Base-by-base conservation (phyloP, 2,113 vertebrate genomes). In the Cyanoramphus novaezelandiae region DNA sequence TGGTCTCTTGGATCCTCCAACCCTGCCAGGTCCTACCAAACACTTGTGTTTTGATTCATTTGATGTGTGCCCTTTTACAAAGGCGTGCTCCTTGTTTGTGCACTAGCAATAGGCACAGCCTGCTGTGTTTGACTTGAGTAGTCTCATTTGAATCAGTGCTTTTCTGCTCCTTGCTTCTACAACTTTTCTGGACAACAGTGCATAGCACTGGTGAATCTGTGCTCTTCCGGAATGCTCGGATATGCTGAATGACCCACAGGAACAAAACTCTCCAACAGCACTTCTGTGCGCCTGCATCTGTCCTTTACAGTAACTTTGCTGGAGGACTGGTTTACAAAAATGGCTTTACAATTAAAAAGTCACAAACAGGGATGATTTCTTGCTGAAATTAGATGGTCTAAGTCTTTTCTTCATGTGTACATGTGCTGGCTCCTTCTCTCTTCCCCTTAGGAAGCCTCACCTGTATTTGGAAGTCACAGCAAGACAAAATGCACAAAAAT, bases 191-290 rank as follows among this genome's bases (percentile, higher is more conserved):
- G 21, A 46, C 37, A 17, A 10, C 1, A 1, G 3, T 0, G 1
- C 0, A 1, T 46, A 60, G 49, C 15, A 9, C 18, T 0, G 0
- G 28, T 77, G 49, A 44, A 63, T 49, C 37, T 81, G 47, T 1
- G 3, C 49, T 85, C 31, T 35, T 72, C 24, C 7, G 7, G 43
- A 49, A 44, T 4, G 3, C 59, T 37, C 53, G 29, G 50, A 9
- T 14, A 7, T 0, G 25, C 33, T 17, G 14, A 72, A 46, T 28
- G 37, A 77, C 11, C 41, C 11, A 2, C 10, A 33, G 53, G 15
- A 52, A 27, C 70, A 85, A 50, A 82, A 39, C 65, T 9, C 43
- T 46, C 8, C 47, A 62, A 3, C 12, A 50, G 60, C 65, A 53
- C 18, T 39, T 71, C 27, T 31, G 8, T 37, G 13, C 16, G 47